Evolutionary conservation across 2,888 invertebrate species (phyloP).

Genomic region (Teleogryllus oceanicus): DNA sequence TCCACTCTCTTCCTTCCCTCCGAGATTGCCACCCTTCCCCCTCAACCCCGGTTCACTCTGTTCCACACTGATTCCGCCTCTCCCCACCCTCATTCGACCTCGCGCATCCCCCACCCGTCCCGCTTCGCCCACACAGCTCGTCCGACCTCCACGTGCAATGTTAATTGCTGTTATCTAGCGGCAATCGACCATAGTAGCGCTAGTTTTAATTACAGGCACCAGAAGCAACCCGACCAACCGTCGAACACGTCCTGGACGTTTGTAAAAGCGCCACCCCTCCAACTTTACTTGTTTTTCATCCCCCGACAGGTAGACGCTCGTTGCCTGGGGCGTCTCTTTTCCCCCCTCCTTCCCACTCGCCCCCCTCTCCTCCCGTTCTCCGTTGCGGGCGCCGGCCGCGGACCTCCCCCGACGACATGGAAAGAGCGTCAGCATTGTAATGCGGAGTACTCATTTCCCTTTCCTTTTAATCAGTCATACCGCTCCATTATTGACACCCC

Average conservation of each 20-base stretch:
- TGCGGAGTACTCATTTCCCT: neutral
- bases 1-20: too few species aligned
- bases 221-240: neutral
- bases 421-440: neutral
- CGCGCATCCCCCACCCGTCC: too few species aligned
- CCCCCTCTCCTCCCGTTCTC: too few species aligned
- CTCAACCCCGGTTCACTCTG: too few species aligned
- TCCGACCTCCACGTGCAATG: neutral
- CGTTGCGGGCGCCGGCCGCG: neutral
- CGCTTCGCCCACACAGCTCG: too few species aligned
- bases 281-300: neutral
- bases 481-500: neutral
- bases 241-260: neutral
- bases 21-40: too few species aligned
- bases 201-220: neutral
- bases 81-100: too few species aligned
- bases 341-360: too few species aligned
- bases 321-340: too few species aligned
- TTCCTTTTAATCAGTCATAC: neutral
- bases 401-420: neutral
- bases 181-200: neutral
- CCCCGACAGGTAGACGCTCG: too few species aligned
- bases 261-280: neutral
- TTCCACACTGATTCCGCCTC: too few species aligned
- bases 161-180: neutral